These are phyloP conservation scores for Eupithecia inturbata DNA, from an alignment of 2,888 invertebrate genomes.

Conservation along the genomic window DNA sequence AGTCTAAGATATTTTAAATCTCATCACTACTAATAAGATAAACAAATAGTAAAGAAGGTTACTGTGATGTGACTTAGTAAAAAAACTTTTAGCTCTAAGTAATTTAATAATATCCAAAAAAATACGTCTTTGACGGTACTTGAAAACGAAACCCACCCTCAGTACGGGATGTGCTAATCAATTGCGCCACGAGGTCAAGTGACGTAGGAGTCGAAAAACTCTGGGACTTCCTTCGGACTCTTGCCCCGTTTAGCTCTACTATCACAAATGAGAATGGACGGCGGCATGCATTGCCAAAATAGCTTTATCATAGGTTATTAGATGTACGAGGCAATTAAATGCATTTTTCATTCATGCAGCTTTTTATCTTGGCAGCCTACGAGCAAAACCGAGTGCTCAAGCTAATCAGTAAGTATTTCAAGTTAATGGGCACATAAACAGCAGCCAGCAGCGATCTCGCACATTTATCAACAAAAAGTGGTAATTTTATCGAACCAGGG, in stretches of 20 bases:
- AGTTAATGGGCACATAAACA: slow-evolving; percentile 81
- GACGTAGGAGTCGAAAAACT: too few relatives aligned
- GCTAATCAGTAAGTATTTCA: slow-evolving; percentile 69
- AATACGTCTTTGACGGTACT: too few relatives aligned
- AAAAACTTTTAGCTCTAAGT: too few relatives aligned
- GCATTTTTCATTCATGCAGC: slow-evolving; percentile 6
- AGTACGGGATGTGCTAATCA: too few relatives aligned
- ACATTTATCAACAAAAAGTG: slow-evolving; percentile 81
- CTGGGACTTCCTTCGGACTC: too few relatives aligned
- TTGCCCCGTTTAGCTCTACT: too few relatives aligned
- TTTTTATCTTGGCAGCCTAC: slow-evolving; percentile 29
- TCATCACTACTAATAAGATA: background rate
- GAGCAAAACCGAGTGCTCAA: slow-evolving; percentile 39
- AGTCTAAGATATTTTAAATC: background rate
- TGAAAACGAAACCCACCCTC: too few relatives aligned
- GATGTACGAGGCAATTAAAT: slow-evolving; percentile 10
- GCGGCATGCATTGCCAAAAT: slow-evolving; percentile 4
- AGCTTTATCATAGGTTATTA: slow-evolving; percentile 10
- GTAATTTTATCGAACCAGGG: slow-evolving; percentile 76
- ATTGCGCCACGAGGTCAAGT: too few relatives aligned
- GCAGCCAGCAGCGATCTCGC: slow-evolving; percentile 65
- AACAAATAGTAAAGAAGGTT: background rate
- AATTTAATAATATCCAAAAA: too few relatives aligned
- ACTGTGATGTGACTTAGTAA: background rate
- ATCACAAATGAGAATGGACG: slow-evolving; percentile 5